Base-by-base conservation (phyloP, 2,888 invertebrate genomes). In the Fragum sueziense region DNA sequence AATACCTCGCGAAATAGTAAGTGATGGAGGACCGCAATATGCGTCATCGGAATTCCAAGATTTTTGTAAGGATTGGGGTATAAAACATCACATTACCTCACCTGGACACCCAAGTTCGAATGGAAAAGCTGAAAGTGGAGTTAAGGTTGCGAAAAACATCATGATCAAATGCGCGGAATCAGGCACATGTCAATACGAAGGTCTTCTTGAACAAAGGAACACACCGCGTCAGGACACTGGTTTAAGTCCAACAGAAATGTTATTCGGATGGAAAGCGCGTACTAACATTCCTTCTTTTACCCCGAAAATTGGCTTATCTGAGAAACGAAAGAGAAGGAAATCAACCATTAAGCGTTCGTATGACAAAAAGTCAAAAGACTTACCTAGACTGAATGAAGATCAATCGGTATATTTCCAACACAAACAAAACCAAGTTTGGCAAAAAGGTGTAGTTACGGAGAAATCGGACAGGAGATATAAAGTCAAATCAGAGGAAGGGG, bases 141-240 rank as follows among this genome's bases (percentile, higher is more conserved):
- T 81, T 6, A 84, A 80, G 67, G 57, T 76, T n/a, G 54, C 74
- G 20, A 81, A 83, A 72, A 41, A 27, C 14, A 47, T 83, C 17
- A 72, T 85, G 59, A 17, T 67, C 20, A 83, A 83, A 70, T 59
- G 74, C 17, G n/a, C 61, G 17, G 31, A 78, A 22, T 54, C 59
- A 57, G 61, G 71, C 9, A 72, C 71, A 27, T 78, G 80, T 62
- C 83, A 37, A 31, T 70, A 79, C 41, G 52, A 74, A 62, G 83
- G 77, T 17, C 25, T 79, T 9, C 68, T 84, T 47, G 83, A 85
- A 59, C 81, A 74, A 41, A 74, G 83, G 34, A 85, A 83, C 31
- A 83, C 85, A 27, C 83, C 81, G 14, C 29, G 81, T 22, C 67
- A 74, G 22, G 80, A 79, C 70, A 85, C 79, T 17, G 69, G 72